Conservation (phyloP, 1,140 invertebrate genomes). For the Eupristina koningsbergeri region DNA sequence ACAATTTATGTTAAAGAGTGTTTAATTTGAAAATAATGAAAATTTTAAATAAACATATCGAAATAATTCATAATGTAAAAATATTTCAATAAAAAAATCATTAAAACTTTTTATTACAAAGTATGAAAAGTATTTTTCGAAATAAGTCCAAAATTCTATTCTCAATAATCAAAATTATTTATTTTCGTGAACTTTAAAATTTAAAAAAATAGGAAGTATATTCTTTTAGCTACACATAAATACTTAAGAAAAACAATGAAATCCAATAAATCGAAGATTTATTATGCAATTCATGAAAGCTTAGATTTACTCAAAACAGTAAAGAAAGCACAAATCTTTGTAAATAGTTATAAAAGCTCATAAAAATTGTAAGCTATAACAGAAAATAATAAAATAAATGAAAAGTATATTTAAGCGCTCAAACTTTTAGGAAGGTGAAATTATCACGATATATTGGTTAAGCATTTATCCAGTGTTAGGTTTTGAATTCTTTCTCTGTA, state of each 20-base stretch:
- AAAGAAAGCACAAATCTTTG: not conserved
- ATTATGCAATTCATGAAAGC: not conserved
- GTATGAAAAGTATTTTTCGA: too few species aligned
- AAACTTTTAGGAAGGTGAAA: constrained; percentile 47
- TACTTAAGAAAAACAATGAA: not conserved
- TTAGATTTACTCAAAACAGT: not conserved
- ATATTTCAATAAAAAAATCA: too few species aligned
- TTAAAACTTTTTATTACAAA: too few species aligned
- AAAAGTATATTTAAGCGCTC: constrained; percentile 5
- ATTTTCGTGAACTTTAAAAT: too few species aligned
- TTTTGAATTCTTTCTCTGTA: not conserved
- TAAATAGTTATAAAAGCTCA: not conserved
- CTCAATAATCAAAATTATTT: too few species aligned
- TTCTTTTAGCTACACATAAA: too few species aligned
- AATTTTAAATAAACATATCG: too few species aligned
- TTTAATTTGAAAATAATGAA: too few species aligned
- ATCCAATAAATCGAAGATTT: not conserved
- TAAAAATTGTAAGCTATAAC: constrained; percentile 50
- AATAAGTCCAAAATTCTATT: too few species aligned
- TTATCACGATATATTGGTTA: constrained; percentile 52
- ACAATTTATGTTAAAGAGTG: too few species aligned
- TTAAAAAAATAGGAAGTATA: too few species aligned
- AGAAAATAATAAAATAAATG: not conserved
- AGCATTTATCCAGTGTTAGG: constrained; percentile 36
- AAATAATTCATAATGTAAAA: too few species aligned